A percentile compares a stretch with the other conserved stretches of the same genome.
phyloP scores from a whole-genome alignment of 1,140 invertebrate species.

The Drosophila serrata region DNA sequence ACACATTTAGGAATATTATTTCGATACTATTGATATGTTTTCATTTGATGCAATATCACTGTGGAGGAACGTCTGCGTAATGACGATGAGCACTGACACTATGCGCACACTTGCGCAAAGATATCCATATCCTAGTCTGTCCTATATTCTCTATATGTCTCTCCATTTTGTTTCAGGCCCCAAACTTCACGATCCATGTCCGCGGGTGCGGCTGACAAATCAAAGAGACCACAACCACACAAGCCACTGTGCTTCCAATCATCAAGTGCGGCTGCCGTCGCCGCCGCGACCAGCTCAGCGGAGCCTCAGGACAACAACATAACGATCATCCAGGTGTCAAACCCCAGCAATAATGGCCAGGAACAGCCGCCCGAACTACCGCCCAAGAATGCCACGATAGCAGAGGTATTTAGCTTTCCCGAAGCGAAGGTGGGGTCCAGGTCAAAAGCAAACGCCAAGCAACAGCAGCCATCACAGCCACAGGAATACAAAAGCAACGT shows the following conservation, averaged over 20 bases:
- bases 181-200: slow-evolving; percentile 82
- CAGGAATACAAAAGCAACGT: slow-evolving; percentile 84
- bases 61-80: no score
- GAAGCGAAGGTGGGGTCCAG: slow-evolving; percentile 52
- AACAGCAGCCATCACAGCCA: slow-evolving; percentile 28
- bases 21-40: no score
- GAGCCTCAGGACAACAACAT: slow-evolving; percentile 76
- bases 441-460: slow-evolving; percentile 40
- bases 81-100: no score
- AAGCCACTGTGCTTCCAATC: slow-evolving; percentile 32
- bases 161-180: slow-evolving; percentile 48
- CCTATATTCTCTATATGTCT: no score
- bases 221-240: slow-evolving; percentile 34
- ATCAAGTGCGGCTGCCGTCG: slow-evolving; percentile 10
- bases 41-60: no score
- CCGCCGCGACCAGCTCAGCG: slow-evolving; percentile 4
- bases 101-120: not conserved
- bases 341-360: slow-evolving; percentile 49
- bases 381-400: slow-evolving; percentile 53
- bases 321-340: slow-evolving; percentile 83
- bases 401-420: slow-evolving; percentile 81
- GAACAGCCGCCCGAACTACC: slow-evolving; percentile 63
- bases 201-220: slow-evolving; percentile 75
- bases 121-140: not conserved
- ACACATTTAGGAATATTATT: no score